Percentiles rank a stretch among this genome's conserved stretches.
Conservation (phyloP, 2,888 invertebrate species). For the Lathronympha strigana region DNA sequence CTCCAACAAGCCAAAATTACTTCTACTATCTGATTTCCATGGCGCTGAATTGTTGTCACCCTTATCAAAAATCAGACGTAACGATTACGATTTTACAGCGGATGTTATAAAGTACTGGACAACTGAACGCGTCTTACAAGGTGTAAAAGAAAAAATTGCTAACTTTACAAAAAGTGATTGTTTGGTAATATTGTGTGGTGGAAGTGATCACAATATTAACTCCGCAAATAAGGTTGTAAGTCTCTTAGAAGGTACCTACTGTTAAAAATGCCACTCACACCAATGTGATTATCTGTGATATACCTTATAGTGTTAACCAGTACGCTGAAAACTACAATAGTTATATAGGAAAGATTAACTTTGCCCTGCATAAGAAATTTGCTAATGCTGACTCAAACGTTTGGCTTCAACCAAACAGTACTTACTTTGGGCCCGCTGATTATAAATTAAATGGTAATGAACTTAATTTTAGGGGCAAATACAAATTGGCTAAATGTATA, state of each 20-base stretch:
- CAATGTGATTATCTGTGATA: conserved; percentile 12
- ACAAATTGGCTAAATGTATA: background rate
- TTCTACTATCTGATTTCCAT: conserved; percentile 2
- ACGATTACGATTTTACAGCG: background rate
- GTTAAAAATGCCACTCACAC: conserved; percentile 3
- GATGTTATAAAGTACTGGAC: background rate
- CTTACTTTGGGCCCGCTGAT: background rate
- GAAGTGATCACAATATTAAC: conserved; percentile 3
- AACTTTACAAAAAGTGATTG: conserved; percentile 5
- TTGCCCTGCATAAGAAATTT: background rate
- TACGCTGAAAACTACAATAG: background rate
- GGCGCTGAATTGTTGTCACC: background rate
- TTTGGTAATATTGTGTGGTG: conserved; percentile 5
- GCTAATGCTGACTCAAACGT: background rate
- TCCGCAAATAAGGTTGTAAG: background rate
- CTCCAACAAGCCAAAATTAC: conserved; percentile 4
- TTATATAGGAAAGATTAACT: conserved; percentile 1
- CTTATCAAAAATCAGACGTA: background rate
- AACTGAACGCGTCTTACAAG: background rate
- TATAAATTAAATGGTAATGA: conserved; percentile 3
- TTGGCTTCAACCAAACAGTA: conserved; percentile 5
- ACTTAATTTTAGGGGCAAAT: conserved; percentile 1
- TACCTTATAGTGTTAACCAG: background rate
- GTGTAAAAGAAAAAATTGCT: conserved; percentile 6
- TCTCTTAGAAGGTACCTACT: background rate